A percentile compares a stretch with the other conserved stretches of the same genome.
These are phyloP conservation scores for Leptodactylus fallax DNA, from an alignment of 2,797 vertebrate species.

Conservation along the genomic window DNA sequence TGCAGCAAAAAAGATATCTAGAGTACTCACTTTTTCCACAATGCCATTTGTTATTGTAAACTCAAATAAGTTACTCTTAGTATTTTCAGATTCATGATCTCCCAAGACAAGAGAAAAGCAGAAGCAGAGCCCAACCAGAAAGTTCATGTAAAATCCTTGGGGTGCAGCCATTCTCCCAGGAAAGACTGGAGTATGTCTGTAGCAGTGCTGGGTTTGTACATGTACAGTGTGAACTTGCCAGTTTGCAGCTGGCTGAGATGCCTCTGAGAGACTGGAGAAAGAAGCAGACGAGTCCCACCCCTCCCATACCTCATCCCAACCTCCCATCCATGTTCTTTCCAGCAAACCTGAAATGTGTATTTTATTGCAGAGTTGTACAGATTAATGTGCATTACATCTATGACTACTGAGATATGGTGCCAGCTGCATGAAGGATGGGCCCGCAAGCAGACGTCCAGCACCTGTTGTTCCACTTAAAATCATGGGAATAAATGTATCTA, in stretches of 20 bases:
- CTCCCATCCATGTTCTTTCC: conserved; percentile 18
- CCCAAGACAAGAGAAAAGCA: neutral
- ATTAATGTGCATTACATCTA: neutral
- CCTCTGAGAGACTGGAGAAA: conserved; percentile 45
- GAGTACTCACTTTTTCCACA: conserved; percentile 53
- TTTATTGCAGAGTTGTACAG: neutral
- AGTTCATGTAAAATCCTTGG: conserved; percentile 64
- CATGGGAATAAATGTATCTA: conserved; percentile 26
- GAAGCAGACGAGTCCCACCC: conserved; percentile 56
- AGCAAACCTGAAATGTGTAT: neutral
- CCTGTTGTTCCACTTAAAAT: neutral
- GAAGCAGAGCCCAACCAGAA: conserved; percentile 7
- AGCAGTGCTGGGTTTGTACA: conserved; percentile 25
- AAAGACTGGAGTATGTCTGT: neutral
- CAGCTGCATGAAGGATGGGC: neutral
- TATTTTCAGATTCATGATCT: neutral
- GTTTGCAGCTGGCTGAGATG: conserved; percentile 58
- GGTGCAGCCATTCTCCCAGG: neutral
- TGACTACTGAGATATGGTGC: neutral
- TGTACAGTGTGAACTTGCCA: conserved; percentile 56
- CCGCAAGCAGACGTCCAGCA: neutral
- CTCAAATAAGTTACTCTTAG: conserved; percentile 32
- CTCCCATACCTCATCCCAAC: conserved; percentile 37
- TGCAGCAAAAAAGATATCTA: neutral
- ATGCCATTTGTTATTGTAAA: conserved; percentile 47